A percentile compares a stretch with the other conserved stretches of the same genome.
These are phyloP conservation scores for Danio rerio DNA, from an alignment of 2,113 vertebrate species.

Conservation along the genomic window GRCz12tu NC_133186.1:34112001-34112500, in stretches of 20 bases:
- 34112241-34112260: background rate
- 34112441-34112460: conserved; percentile 22
- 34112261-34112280: background rate
- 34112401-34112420: conserved; percentile 7
- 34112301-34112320: background rate
- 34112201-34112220: background rate
- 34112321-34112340: background rate
- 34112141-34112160: too few species aligned
- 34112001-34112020: too few species aligned
- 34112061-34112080: too few species aligned
- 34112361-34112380: conserved; percentile 26
- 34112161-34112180: background rate
- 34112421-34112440: conserved; percentile 18
- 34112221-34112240: background rate
- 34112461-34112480: conserved; percentile 28
- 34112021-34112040: too few species aligned
- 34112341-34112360: conserved; percentile 13
- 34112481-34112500: conserved; percentile 20
- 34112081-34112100: too few species aligned
- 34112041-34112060: too few species aligned
- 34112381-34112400: conserved; percentile 19
- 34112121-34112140: too few species aligned
- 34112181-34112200: background rate
- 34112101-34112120: too few species aligned
- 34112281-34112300: background rate